Base-by-base conservation (phyloP, 53 echinoderm and acorn worm genomes). In the Crossaster papposus region DNA sequence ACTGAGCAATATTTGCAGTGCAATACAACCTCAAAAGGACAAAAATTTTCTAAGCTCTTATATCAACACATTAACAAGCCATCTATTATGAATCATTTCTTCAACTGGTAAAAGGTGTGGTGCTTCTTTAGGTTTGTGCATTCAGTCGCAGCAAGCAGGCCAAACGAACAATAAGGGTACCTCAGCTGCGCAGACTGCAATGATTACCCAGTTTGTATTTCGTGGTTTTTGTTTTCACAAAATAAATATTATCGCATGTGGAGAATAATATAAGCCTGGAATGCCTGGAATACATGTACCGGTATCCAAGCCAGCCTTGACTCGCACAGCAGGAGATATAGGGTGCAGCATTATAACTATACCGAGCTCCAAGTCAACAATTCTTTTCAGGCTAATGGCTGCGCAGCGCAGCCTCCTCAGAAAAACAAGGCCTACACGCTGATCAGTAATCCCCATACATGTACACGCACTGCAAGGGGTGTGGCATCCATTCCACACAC, bases 361-460 rank as follows among this genome's bases (percentile, higher is more conserved):
- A 17, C 22, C 58, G 24, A n/a, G 37, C n/a, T 35, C 65, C 65
- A 65, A 83, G 35, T 37, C 68, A 65, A 37, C 65, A 82, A 65
- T 82, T 38, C 65, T 83, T 38, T 44, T 50, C 38, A 17, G 15
- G 17, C 58, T 18, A 17, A 18, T 58, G 58, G 17, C 58, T 18
- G 15, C 50, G 65, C 51, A 33, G 35, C 54, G 22, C 65, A 34
- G 30, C 64, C 51, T 28, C 55, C 58, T 62, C 24, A 18, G n/a
- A n/a, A n/a, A 81, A 81, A 81, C 35, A 32, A 23, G 55, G 63
- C 81, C 62, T 81, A n/a, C 62, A 81, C 58, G 50, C 54, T 80
- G 32, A 9, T 55, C 34, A 30, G 58, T 36, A 58, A 34, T 58
- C 63, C 81, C 62, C 62, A 33, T 29, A 64, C 53, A 54, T 28